phyloP scores from a whole-genome alignment of 1,140 invertebrate genomes.

The Eurosta solidaginis region DNA sequence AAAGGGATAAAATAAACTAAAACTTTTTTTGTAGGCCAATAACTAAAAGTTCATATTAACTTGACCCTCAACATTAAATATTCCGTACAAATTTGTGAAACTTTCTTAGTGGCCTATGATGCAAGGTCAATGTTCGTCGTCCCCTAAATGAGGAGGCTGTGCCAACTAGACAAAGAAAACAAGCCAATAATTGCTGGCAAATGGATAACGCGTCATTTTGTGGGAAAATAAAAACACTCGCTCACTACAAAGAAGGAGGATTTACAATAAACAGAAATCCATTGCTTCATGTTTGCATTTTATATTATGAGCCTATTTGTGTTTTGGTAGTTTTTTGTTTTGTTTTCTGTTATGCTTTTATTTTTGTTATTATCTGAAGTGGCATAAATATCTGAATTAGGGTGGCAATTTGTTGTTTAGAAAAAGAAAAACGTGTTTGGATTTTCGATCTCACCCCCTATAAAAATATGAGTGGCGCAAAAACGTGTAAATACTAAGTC shows the following conservation, averaged over 20 bases:
- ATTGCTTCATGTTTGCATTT: neutral
- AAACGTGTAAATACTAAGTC: no score
- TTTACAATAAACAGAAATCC: conserved; percentile 11
- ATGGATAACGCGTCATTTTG: neutral
- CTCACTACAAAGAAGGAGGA: neutral
- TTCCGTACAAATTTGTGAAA: neutral
- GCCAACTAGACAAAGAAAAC: neutral
- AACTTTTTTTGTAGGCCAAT: no score
- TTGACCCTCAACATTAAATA: neutral
- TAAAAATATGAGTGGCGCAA: no score
- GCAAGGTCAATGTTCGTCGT: neutral
- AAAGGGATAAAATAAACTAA: no score
- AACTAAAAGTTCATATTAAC: neutral
- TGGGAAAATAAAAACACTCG: neutral
- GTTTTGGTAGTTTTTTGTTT: neutral
- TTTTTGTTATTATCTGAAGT: neutral
- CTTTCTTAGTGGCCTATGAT: neutral
- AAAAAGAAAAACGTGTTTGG: neutral
- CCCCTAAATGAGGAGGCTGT: neutral
- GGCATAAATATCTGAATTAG: neutral
- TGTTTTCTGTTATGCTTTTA: neutral
- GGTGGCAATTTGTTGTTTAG: neutral
- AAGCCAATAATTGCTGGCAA: neutral
- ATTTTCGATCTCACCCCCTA: no score
- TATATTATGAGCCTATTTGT: neutral